phyloP scores from a whole-genome alignment of 2,888 invertebrate species.

The Helleia helle region DNA sequence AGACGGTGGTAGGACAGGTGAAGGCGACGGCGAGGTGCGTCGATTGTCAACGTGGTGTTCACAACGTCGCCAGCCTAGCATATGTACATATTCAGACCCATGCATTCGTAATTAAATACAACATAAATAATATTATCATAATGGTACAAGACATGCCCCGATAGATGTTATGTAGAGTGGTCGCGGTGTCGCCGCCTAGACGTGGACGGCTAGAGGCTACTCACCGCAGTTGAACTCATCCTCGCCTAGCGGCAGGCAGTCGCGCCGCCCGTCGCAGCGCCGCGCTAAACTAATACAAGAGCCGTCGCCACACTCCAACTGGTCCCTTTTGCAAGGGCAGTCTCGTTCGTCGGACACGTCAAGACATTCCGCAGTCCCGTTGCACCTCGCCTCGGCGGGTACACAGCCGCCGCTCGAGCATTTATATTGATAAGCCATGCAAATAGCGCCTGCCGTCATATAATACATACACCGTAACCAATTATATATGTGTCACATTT shows the following conservation, averaged over 20 bases:
- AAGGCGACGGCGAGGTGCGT: no score
- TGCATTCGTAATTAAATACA: no score
- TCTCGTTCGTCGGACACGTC: constrained; percentile 63
- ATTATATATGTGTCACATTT: no score
- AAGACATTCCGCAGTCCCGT: constrained; percentile 64
- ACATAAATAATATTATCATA: no score
- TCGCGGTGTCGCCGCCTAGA: no score
- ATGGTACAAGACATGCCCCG: no score
- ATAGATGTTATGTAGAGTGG: no score
- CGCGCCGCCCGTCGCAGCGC: constrained; percentile 76
- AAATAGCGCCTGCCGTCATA: constrained; percentile 59
- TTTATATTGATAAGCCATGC: constrained; percentile 75
- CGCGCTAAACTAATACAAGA: constrained; percentile 76
- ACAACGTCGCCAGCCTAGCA: no score
- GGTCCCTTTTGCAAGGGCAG: constrained; percentile 61
- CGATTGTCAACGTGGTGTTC: no score
- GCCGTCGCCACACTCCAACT: constrained; percentile 76
- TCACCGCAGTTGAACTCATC: constrained; percentile 76
- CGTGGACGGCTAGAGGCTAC: constrained; percentile 19
- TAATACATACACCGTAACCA: constrained; percentile 49
- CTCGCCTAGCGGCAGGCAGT: constrained; percentile 74
- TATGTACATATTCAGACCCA: no score
- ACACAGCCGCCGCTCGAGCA: constrained; percentile 79
- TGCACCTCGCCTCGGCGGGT: constrained; percentile 61
- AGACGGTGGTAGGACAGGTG: no score